phyloP scores from a whole-genome alignment of 2,797 vertebrate genomes.

The Pseudochromis fuscus region DNA sequence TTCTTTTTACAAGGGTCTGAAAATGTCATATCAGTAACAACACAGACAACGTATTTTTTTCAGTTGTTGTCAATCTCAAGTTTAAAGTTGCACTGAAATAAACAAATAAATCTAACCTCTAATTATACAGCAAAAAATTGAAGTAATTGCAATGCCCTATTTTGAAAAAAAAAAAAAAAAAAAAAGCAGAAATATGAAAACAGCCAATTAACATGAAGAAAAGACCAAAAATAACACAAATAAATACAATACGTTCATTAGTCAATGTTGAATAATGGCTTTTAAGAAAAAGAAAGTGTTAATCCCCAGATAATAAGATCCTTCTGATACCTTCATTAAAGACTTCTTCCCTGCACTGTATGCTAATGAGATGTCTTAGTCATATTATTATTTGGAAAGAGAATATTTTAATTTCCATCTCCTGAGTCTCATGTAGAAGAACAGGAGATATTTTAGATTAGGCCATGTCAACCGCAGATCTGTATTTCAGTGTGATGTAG shows the following conservation, averaged over 20 bases:
- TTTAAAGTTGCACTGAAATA: constrained; percentile 74
- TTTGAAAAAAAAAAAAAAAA: constrained; percentile 75
- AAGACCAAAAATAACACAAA: constrained; percentile 87
- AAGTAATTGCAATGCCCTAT: constrained; percentile 86
- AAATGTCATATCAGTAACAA: constrained; percentile 38
- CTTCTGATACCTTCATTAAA: constrained; percentile 89
- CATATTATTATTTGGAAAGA: constrained; percentile 84
- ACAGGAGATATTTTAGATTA: constrained; percentile 45
- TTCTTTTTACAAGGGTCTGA: constrained; percentile 37
- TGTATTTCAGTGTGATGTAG: constrained; percentile 18
- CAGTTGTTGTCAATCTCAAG: constrained; percentile 71
- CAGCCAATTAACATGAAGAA: constrained; percentile 87
- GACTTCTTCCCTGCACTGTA: constrained; percentile 81
- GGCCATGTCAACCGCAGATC: constrained; percentile 27
- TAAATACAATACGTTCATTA: constrained; percentile 88
- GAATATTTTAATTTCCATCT: constrained; percentile 78
- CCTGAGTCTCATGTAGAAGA: constrained; percentile 56
- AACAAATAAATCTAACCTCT: constrained; percentile 75
- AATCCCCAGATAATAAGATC: constrained; percentile 87
- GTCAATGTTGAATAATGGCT: constrained; percentile 86
- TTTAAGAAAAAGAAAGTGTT: constrained; percentile 85
- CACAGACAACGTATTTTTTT: constrained; percentile 18
- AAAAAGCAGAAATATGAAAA: constrained; percentile 82
- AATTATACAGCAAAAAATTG: constrained; percentile 79
- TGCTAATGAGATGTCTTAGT: constrained; percentile 86